phyloP scores from a whole-genome alignment of 2,797 vertebrate species.

The Novumbra hubbsi region DNA sequence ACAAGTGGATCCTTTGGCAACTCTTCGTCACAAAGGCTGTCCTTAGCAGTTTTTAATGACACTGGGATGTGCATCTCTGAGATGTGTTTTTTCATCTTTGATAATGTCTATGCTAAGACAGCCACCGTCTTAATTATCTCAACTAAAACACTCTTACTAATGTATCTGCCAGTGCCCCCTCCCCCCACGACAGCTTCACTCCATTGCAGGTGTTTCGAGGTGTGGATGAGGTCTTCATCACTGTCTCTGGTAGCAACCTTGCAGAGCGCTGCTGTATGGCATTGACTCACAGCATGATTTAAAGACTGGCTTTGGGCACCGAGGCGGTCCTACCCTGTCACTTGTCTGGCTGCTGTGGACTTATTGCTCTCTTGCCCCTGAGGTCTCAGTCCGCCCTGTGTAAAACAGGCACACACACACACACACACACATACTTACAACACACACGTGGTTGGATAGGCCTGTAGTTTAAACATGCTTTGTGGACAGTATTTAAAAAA shows the following conservation, averaged over 20 bases:
- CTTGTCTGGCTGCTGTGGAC: conserved; percentile 20
- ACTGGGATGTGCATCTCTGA: background rate
- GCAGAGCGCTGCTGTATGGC: conserved; percentile 14
- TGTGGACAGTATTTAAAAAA: too few relatives aligned
- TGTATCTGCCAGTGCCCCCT: background rate
- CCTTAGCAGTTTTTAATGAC: background rate
- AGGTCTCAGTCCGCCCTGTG: conserved; percentile 38
- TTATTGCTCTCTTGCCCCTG: conserved; percentile 17
- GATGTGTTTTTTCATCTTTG: background rate
- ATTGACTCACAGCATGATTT: conserved; percentile 10
- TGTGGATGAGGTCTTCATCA: conserved; percentile 30
- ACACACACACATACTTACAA: background rate
- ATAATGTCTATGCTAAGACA: background rate
- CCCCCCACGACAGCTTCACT: background rate
- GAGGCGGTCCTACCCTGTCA: conserved; percentile 24
- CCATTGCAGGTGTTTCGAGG: conserved; percentile 11
- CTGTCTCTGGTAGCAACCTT: background rate
- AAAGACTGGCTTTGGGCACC: conserved; percentile 1
- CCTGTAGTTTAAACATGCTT: too few relatives aligned
- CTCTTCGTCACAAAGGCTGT: background rate
- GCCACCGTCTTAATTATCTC: background rate
- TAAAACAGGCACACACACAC: conserved; percentile 22
- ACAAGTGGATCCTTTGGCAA: background rate
- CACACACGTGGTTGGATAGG: too few relatives aligned
- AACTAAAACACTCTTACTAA: background rate